These are phyloP conservation scores for Priocnemis perturbator DNA, from an alignment of 2,888 invertebrate species.

Conservation along the genomic window DNA sequence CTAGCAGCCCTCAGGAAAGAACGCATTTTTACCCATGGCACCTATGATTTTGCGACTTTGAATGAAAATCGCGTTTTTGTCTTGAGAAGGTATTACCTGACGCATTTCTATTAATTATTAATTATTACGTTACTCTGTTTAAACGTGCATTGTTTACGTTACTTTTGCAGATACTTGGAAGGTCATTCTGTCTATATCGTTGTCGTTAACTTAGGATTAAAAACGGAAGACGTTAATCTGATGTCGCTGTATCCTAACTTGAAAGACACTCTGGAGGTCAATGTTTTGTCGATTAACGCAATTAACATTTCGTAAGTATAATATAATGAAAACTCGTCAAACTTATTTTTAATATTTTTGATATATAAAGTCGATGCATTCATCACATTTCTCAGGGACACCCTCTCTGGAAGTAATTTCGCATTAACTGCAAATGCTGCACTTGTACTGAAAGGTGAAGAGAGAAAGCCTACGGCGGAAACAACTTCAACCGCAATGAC, in stretches of 20 bases:
- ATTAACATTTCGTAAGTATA: constrained; percentile 39
- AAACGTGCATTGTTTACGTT: not conserved
- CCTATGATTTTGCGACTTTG: constrained; percentile 51
- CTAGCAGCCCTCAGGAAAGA: constrained; percentile 54
- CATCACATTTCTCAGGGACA: constrained; percentile 19
- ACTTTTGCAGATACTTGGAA: constrained; percentile 49
- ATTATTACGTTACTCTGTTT: not conserved
- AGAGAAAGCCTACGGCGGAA: not conserved
- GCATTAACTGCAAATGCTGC: constrained; percentile 48
- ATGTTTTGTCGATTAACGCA: constrained; percentile 57
- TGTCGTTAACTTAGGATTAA: constrained; percentile 56
- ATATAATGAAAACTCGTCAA: no score
- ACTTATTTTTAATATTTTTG: not conserved
- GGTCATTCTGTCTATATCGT: constrained; percentile 53
- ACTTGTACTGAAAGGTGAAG: constrained; percentile 35
- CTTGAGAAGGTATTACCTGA: constrained; percentile 56
- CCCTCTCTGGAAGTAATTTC: constrained; percentile 19
- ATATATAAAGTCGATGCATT: not conserved
- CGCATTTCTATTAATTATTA: not conserved
- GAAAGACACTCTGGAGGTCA: constrained; percentile 47
- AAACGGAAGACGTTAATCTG: constrained; percentile 51
- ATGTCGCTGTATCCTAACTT: constrained; percentile 53
- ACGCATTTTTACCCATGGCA: constrained; percentile 59
- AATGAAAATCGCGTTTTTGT: constrained; percentile 58
- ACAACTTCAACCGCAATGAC: not conserved